Evolutionary conservation across 2,797 vertebrate species (phyloP).

Genomic region (Triplophysa bombifrons): DNA sequence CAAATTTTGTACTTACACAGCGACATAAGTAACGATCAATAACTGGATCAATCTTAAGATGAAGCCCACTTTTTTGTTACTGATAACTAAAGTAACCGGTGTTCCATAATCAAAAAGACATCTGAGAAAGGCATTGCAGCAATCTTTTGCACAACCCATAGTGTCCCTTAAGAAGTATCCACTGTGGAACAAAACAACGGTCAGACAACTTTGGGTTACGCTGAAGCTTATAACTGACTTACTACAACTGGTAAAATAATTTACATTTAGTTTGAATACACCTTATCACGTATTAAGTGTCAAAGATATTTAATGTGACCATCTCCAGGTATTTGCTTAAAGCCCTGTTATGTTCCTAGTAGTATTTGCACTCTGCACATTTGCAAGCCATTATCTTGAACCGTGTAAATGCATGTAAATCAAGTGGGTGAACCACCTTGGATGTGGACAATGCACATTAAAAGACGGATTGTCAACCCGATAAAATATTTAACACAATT

Average conservation of each 20-base stretch:
- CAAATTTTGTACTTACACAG: constrained; percentile 40
- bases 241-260: neutral
- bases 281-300: neutral
- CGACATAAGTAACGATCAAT: constrained; percentile 27
- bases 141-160: constrained; percentile 2
- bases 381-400: constrained; percentile 11
- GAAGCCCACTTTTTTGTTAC: constrained; percentile 36
- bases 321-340: neutral
- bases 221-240: neutral
- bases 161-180: neutral
- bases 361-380: constrained; percentile 2
- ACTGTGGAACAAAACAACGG: neutral
- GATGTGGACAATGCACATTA: neutral
- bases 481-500: neutral
- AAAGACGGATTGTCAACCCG: neutral
- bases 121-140: neutral
- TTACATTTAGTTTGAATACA: neutral
- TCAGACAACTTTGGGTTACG: constrained; percentile 39
- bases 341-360: neutral
- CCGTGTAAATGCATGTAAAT: neutral
- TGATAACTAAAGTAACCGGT: constrained; percentile 34
- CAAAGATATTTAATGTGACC: neutral
- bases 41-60: constrained; percentile 42
- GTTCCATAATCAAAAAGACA: constrained; percentile 42
- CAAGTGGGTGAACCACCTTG: neutral